Conservation (phyloP, 2,113 vertebrate species). For the Crypturellus undulatus region DNA sequence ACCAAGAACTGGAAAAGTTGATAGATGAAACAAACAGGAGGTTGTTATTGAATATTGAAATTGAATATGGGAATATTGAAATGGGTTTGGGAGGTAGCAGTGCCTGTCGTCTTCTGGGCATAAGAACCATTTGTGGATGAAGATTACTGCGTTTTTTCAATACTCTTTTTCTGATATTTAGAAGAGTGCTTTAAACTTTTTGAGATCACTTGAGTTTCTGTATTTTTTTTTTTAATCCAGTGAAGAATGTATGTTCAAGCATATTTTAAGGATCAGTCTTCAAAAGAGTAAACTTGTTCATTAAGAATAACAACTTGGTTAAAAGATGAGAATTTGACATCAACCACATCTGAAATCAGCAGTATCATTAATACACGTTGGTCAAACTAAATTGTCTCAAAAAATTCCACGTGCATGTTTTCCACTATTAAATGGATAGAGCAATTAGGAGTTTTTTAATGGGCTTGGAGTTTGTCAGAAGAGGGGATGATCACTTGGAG, state of each 20-base stretch:
- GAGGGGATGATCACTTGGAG: not conserved
- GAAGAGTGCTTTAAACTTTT: not conserved
- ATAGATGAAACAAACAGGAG: not conserved
- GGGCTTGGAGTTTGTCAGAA: not conserved
- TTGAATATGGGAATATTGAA: not conserved
- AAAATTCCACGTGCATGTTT: not conserved
- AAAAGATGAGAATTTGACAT: not conserved
- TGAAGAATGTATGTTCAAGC: not conserved
- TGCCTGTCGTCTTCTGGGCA: accelerated
- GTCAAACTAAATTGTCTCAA: not conserved
- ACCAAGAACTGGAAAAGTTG: accelerated
- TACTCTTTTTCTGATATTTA: not conserved
- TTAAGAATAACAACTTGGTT: not conserved
- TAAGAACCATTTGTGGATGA: not conserved
- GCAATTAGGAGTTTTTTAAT: not conserved
- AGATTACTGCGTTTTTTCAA: not conserved
- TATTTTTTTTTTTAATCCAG: not conserved
- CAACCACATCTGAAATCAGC: not conserved
- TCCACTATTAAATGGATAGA: not conserved
- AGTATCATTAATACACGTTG: not conserved
- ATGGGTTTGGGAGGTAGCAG: not conserved
- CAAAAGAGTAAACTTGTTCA: not conserved
- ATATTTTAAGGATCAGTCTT: not conserved
- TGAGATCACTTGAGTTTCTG: not conserved
- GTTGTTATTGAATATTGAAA: too few species aligned